phyloP scores from a whole-genome alignment of 1,140 invertebrate species.

The Magallana angulata region DNA sequence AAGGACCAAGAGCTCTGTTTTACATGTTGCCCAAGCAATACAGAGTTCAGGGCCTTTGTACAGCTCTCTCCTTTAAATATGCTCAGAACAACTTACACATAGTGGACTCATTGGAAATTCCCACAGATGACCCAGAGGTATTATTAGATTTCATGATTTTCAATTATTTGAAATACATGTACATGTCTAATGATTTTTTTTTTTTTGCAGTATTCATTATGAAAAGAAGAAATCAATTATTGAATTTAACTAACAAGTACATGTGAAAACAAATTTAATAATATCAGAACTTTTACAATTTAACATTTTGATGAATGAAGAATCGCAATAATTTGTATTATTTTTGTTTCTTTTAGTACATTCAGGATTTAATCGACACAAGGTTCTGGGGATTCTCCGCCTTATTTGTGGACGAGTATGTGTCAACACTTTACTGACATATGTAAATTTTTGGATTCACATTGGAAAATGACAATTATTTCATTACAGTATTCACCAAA shows the following conservation, averaged over 20 bases:
- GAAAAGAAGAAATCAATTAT: too few species aligned
- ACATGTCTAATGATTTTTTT: too few species aligned
- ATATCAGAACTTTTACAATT: too few species aligned
- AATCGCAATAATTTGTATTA: too few species aligned
- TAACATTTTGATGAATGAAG: too few species aligned
- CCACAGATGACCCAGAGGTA: conserved; percentile 87
- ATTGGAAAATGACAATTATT: too few species aligned
- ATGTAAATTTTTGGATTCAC: too few species aligned
- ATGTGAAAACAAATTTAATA: too few species aligned
- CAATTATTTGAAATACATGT: too few species aligned
- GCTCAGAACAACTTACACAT: conserved; percentile 95
- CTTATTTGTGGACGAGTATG: conserved; percentile 94
- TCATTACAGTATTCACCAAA: too few species aligned
- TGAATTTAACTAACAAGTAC: too few species aligned
- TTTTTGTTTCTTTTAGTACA: conserved; percentile 80
- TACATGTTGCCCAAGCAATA: conserved; percentile 92
- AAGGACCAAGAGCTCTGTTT: conserved; percentile 92
- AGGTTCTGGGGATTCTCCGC: conserved; percentile 98
- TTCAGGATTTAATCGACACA: conserved; percentile 89
- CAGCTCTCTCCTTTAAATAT: conserved; percentile 92
- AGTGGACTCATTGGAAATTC: conserved; percentile 91
- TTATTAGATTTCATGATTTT: neutral
- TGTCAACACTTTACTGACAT: conserved; percentile 49
- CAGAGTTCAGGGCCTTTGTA: conserved; percentile 89
- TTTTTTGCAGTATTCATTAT: too few species aligned